These are phyloP conservation scores for Aphelocoma coerulescens DNA, from an alignment of 2,113 vertebrate species.

Conservation along the genomic window DNA sequence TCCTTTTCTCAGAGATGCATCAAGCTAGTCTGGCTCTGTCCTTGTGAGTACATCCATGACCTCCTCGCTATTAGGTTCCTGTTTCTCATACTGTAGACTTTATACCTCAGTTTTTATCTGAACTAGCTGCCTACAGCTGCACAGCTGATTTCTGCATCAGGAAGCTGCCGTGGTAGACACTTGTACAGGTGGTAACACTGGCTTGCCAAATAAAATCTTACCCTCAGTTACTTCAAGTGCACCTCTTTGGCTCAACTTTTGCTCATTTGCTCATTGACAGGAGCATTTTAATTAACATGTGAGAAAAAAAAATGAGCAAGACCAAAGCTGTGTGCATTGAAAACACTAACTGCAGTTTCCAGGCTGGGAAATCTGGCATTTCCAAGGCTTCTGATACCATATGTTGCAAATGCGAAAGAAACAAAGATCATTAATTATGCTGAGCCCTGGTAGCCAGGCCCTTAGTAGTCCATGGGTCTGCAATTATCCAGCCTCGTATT, in stretches of 20 bases:
- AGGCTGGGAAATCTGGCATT: neutral
- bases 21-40: neutral
- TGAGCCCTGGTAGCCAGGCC: neutral
- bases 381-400: neutral
- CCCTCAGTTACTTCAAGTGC: neutral
- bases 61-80: neutral
- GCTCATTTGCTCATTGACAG: neutral
- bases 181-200: neutral
- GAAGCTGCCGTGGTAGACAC: neutral
- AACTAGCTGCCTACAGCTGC: neutral
- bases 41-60: neutral
- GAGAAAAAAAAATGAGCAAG: conserved; percentile 9
- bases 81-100: neutral
- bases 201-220: neutral
- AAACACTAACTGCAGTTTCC: neutral
- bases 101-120: neutral
- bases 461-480: neutral
- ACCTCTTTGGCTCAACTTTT: neutral
- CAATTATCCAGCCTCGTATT: neutral
- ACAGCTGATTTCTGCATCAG: neutral
- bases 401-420: neutral
- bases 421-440: neutral
- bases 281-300: neutral
- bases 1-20: neutral
- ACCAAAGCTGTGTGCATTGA: neutral